phyloP scores from a whole-genome alignment of 2,888 invertebrate genomes.

The Rotaria socialis region DNA sequence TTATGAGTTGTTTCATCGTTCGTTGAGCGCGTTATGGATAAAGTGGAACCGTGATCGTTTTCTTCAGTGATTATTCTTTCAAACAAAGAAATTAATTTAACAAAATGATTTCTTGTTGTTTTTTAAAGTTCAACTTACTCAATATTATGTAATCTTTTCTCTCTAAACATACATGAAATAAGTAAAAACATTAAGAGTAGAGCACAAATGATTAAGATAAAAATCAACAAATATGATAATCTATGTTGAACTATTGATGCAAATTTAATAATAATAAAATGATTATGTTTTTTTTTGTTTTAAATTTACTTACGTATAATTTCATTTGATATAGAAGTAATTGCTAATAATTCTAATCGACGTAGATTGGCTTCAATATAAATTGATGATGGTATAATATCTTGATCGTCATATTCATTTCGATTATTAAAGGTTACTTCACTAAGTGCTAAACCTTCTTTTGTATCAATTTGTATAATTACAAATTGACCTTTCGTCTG shows the following conservation, averaged over 20 bases:
- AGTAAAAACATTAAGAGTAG: neutral
- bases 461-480: neutral
- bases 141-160: neutral
- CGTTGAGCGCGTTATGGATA: neutral
- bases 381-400: neutral
- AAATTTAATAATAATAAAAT: too few species aligned
- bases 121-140: neutral
- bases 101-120: neutral
- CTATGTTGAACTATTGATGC: neutral
- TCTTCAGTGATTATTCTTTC: neutral
- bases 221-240: neutral
- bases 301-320: neutral
- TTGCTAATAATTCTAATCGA: slow-evolving; percentile 3
- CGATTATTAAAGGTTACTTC: neutral
- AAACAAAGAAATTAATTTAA: neutral
- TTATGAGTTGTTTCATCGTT: neutral
- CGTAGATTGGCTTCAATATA: neutral
- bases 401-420: neutral
- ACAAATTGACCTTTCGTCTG: slow-evolving; percentile 8
- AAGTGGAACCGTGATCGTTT: neutral
- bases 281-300: too few species aligned
- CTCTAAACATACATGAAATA: neutral
- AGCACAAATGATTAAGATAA: neutral
- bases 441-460: neutral
- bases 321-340: neutral